phyloP scores from a whole-genome alignment of 2,113 vertebrate genomes.

The Megaceryle torquata region DNA sequence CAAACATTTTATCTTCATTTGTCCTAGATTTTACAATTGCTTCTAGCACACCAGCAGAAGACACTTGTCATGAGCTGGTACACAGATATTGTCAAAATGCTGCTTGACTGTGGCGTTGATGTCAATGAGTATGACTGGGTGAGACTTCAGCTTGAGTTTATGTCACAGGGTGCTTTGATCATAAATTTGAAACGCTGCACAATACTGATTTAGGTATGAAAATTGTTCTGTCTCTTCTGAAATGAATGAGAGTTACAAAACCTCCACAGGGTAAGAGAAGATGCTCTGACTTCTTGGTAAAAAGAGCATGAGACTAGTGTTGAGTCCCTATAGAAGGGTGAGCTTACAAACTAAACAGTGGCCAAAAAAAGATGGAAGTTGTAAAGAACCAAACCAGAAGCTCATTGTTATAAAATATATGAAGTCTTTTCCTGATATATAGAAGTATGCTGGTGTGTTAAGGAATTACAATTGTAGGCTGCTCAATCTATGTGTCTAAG shows the following conservation, averaged over 20 bases:
- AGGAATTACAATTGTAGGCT: background rate
- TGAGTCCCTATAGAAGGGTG: background rate
- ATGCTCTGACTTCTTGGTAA: background rate
- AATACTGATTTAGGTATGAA: background rate
- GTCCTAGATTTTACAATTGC: too few species aligned
- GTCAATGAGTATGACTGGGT: slow-evolving; percentile 99
- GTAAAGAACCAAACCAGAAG: background rate
- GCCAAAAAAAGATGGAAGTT: background rate
- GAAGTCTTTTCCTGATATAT: background rate
- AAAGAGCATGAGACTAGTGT: background rate
- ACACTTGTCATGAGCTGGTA: too few species aligned
- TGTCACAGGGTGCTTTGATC: background rate
- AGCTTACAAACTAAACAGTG: background rate
- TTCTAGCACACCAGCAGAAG: too few species aligned
- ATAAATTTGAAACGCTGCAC: background rate
- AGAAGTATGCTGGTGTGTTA: background rate
- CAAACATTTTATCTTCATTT: too few species aligned
- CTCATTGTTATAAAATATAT: background rate
- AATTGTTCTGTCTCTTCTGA: background rate
- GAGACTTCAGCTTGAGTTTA: slow-evolving; percentile 31
- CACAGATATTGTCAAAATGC: slow-evolving; percentile 97
- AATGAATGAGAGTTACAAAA: background rate
- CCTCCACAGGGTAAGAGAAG: background rate
- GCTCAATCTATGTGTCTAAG: background rate
- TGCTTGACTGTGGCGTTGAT: slow-evolving; percentile 96